phyloP scores from a whole-genome alignment of 2,888 invertebrate species.

The Seira ritae region DNA sequence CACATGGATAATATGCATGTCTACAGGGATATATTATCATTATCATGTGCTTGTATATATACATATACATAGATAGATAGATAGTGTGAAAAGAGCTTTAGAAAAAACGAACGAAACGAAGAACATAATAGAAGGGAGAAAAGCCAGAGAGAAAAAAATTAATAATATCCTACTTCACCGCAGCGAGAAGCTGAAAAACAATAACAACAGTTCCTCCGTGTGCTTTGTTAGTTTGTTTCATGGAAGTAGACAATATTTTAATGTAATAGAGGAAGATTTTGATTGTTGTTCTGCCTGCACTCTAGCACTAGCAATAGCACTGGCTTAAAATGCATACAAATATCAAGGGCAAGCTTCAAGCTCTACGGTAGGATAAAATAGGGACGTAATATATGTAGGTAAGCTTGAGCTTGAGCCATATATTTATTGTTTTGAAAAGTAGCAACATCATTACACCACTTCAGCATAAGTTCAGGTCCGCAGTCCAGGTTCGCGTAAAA shows the following conservation, averaged over 20 bases:
- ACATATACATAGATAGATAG: not conserved
- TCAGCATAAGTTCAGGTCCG: constrained; percentile 21
- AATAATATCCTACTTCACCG: constrained; percentile 8
- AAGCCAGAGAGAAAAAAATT: constrained; percentile 18
- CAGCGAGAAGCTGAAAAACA: constrained; percentile 46
- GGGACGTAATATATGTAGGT: not conserved
- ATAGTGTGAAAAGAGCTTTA: too few species aligned
- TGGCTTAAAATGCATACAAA: not conserved
- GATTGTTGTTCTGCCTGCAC: too few species aligned
- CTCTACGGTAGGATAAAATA: not conserved
- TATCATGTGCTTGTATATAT: constrained; percentile 37
- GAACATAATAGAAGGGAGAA: not conserved
- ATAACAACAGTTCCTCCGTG: constrained; percentile 37
- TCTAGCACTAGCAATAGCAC: too few species aligned
- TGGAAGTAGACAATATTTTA: constrained; percentile 60
- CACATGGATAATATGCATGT: too few species aligned
- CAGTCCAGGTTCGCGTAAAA: constrained; percentile 51
- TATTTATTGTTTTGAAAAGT: not conserved
- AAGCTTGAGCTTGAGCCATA: too few species aligned
- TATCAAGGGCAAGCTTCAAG: not conserved
- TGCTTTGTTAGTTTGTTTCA: constrained; percentile 30
- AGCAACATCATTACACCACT: constrained; percentile 18
- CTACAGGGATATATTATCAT: constrained; percentile 17
- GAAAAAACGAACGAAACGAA: constrained; percentile 12
- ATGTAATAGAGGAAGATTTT: constrained; percentile 21